Evolutionary conservation across 2,797 vertebrate species (phyloP).

Genomic region (Brachymystax lenok): DNA sequence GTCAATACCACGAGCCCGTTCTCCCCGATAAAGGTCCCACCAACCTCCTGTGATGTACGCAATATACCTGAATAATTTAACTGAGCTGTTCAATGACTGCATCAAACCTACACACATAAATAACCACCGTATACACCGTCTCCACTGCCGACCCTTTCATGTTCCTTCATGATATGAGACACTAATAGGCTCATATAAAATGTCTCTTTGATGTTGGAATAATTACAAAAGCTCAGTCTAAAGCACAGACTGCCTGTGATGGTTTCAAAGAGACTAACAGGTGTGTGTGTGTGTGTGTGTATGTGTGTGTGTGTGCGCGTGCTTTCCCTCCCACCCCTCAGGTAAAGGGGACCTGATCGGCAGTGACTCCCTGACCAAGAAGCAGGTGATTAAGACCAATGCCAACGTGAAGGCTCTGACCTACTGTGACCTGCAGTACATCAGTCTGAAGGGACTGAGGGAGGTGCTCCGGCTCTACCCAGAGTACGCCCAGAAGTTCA

Average conservation of each 20-base stretch:
- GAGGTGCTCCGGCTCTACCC: conserved; percentile 88
- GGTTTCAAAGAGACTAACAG: conserved; percentile 4
- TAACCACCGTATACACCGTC: background rate
- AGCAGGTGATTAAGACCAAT: conserved; percentile 88
- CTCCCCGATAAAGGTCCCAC: too few relatives aligned
- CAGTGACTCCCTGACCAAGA: conserved; percentile 84
- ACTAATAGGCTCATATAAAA: conserved; percentile 15
- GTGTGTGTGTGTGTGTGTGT: background rate
- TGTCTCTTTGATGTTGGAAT: conserved; percentile 19
- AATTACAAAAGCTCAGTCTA: background rate
- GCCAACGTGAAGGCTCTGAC: conserved; percentile 89
- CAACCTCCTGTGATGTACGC: background rate
- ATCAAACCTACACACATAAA: background rate
- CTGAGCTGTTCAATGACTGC: background rate
- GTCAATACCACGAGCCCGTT: too few relatives aligned
- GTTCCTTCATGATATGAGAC: conserved; percentile 19
- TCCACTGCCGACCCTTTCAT: conserved; percentile 10
- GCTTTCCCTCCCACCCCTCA: conserved; percentile 39
- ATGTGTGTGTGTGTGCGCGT: too few relatives aligned
- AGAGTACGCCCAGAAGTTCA: conserved; percentile 87
- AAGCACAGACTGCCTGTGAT: background rate
- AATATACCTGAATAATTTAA: background rate
- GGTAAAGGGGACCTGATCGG: conserved; percentile 91
- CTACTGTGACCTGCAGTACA: conserved; percentile 89
- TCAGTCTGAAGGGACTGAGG: conserved; percentile 84